Base-by-base conservation (phyloP, 2,113 vertebrate species). In the Glaucomys volans region DNA sequence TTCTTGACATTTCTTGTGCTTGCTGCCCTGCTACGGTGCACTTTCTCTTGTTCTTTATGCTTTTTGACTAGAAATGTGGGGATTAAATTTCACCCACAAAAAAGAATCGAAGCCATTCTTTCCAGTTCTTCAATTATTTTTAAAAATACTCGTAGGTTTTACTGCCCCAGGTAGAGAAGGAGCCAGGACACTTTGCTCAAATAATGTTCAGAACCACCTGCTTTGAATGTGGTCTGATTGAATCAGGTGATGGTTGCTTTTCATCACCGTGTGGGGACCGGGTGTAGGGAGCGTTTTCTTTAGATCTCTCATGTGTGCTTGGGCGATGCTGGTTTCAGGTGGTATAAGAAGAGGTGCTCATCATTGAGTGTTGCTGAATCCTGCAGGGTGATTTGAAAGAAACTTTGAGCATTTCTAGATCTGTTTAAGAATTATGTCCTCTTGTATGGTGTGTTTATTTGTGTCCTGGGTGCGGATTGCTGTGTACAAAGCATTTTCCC, bases 181-280 rank as follows among this genome's bases (percentile, higher is more conserved):
- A 64, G 59, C 76, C 47, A 69, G 85, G 87, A 42, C 7, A 2
- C 40, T 94, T 20, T n/a, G 77, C 81, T 96, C 57, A 13, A 47
- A 91, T 44, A 81, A 64, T 91, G 95, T 96, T 97, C 92, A 64
- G 92, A 97, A 95, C 97, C 96, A 94, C 97, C 97, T 98, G 98
- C 96, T 94, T 95, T 94, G 94, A 97, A 89, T 77, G 88, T 80
- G 84, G 50, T 57, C 95, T 97, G 97, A 98, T 95, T 97, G 97
- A 97, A 79, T 96, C 95, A 87, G 77, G 84, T 80, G 96, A 93
- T 13, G 94, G 59, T 96, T 94, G 97, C 94, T 87, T 97, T 97
- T 97, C 96, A 90, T 97, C 94, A 82, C 87, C 1, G 11, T 20
- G 64, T 96, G 3, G 90, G 79, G 76, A 66, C 91, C 26, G 82